Evolutionary conservation across 2,888 invertebrate species (phyloP).

Genomic region (Pollenia labialis): DNA sequence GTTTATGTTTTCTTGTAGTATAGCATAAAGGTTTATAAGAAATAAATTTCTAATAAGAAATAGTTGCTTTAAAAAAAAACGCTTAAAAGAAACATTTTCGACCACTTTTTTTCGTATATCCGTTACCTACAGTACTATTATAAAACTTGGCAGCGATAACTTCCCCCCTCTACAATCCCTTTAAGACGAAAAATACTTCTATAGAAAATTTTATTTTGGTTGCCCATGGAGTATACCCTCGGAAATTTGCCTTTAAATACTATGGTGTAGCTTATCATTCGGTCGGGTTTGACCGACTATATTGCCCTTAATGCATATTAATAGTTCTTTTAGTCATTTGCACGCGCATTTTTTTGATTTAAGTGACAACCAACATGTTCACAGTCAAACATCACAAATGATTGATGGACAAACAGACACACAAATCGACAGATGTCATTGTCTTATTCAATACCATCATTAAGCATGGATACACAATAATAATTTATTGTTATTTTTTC

Average conservation of each 20-base stretch:
- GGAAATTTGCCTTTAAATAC: not conserved
- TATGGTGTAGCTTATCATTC: not conserved
- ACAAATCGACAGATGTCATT: constrained; percentile 59
- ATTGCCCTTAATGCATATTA: not conserved
- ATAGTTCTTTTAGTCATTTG: constrained; percentile 38
- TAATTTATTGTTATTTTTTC: constrained; percentile 54
- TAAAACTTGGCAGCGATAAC: too few species aligned
- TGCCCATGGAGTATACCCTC: too few species aligned
- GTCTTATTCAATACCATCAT: constrained; percentile 63
- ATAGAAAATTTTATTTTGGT: too few species aligned
- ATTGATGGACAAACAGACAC: constrained; percentile 53
- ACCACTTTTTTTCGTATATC: too few species aligned
- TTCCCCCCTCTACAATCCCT: too few species aligned
- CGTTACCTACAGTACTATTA: too few species aligned
- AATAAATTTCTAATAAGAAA: too few species aligned
- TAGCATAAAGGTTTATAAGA: too few species aligned
- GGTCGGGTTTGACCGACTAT: not conserved
- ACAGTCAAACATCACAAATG: constrained; percentile 11
- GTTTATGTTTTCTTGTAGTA: too few species aligned
- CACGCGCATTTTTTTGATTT: constrained; percentile 51
- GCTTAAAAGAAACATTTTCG: too few species aligned
- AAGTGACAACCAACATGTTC: constrained; percentile 48
- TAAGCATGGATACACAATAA: constrained; percentile 65
- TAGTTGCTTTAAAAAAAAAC: too few species aligned
- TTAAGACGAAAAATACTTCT: too few species aligned